These are phyloP conservation scores for Caerostris darwini DNA, from an alignment of 1,140 invertebrate genomes.

Conservation along the genomic window DNA sequence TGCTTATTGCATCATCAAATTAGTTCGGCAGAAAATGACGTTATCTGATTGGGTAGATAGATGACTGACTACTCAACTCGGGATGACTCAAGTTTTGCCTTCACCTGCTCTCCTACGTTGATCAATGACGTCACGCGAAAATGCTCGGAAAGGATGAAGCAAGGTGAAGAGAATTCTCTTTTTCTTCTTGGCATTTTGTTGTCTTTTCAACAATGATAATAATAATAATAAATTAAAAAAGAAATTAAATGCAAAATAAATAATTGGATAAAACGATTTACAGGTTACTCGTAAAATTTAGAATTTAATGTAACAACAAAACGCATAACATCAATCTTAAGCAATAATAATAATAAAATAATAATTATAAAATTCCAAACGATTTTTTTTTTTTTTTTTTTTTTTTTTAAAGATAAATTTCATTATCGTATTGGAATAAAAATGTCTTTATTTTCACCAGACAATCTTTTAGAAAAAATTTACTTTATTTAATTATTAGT, in stretches of 20 bases:
- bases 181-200: background rate
- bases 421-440: too few species aligned
- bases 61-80: background rate
- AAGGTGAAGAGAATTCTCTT: background rate
- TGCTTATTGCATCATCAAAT: background rate
- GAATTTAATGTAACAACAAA: background rate
- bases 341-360: too few species aligned
- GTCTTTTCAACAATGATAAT: background rate
- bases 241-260: too few species aligned
- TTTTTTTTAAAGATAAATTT: too few species aligned
- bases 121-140: slow-evolving; percentile 18
- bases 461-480: too few species aligned
- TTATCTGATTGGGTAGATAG: background rate
- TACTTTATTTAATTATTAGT: too few species aligned
- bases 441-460: too few species aligned
- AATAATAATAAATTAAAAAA: too few species aligned
- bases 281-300: background rate
- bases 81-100: slow-evolving; percentile 9
- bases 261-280: background rate
- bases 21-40: background rate
- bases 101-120: background rate
- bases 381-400: too few species aligned
- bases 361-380: too few species aligned
- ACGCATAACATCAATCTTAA: background rate
- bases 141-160: too few species aligned